Conservation (phyloP, 2,888 invertebrate genomes). For the Parascotia fuliginaria region DNA sequence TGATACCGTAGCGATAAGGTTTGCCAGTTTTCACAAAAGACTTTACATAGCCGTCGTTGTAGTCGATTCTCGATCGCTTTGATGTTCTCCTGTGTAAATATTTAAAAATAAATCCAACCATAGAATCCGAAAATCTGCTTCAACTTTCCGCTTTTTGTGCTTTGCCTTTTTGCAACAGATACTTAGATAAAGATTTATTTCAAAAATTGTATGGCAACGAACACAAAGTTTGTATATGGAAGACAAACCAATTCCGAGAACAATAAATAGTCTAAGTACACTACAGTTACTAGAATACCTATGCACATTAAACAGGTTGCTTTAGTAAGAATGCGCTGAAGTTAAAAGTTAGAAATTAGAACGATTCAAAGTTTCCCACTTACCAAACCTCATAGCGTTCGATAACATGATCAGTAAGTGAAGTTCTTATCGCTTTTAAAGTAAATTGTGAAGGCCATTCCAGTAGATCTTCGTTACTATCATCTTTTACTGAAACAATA, state of each 20-base stretch:
- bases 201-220: no score
- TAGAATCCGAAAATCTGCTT: no score
- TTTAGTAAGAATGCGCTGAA: no score
- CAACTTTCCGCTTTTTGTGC: no score
- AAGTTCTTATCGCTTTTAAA: conserved; percentile 52
- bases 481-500: conserved; percentile 34
- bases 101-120: neutral
- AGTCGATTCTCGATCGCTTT: conserved; percentile 55
- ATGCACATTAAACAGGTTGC: no score
- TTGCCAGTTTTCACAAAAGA: conserved; percentile 23
- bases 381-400: conserved; percentile 63
- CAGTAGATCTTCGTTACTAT: conserved; percentile 21
- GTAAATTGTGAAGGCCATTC: conserved; percentile 57
- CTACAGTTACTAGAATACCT: no score
- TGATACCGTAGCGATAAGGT: conserved; percentile 37
- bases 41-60: conserved; percentile 60
- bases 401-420: conserved; percentile 55
- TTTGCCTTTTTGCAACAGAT: no score
- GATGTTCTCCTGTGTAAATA: conserved; percentile 48
- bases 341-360: no score
- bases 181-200: no score
- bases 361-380: neutral
- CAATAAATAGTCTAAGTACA: no score
- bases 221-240: no score
- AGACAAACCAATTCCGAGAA: no score